These are phyloP conservation scores for Daboia siamensis DNA, from an alignment of 2,113 vertebrate species.

Conservation along the genomic window DNA sequence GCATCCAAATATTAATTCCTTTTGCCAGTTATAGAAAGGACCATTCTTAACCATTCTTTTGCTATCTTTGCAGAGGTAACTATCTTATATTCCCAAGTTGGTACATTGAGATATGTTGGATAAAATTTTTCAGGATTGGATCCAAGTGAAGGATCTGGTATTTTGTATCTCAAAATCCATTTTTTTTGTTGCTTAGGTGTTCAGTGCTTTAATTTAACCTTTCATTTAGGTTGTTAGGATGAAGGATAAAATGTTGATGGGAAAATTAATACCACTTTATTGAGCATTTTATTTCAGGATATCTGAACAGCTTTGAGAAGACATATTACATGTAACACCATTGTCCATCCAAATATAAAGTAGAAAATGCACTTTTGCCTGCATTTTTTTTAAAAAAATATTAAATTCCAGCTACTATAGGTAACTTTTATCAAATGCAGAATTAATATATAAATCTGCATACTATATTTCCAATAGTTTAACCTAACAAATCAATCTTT, in stretches of 20 bases:
- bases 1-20: background rate
- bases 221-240: background rate
- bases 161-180: background rate
- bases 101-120: background rate
- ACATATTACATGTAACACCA: constrained; percentile 19
- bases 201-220: constrained; percentile 5
- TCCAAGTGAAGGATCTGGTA: background rate
- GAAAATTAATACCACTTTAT: constrained; percentile 31
- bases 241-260: constrained; percentile 17
- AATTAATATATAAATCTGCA: constrained; percentile 17
- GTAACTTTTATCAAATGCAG: accelerated
- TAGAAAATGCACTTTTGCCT: constrained; percentile 17
- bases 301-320: constrained; percentile 11
- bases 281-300: constrained; percentile 15
- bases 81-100: background rate
- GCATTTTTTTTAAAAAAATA: background rate
- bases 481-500: background rate
- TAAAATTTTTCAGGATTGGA: background rate
- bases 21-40: background rate
- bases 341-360: constrained; percentile 6
- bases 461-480: background rate
- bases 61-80: background rate
- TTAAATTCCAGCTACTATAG: background rate
- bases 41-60: background rate
- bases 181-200: constrained; percentile 14